A percentile compares a stretch with the other conserved stretches of the same genome.
phyloP scores from a whole-genome alignment of 2,888 invertebrate genomes.

The Plagodis dolabraria region DNA sequence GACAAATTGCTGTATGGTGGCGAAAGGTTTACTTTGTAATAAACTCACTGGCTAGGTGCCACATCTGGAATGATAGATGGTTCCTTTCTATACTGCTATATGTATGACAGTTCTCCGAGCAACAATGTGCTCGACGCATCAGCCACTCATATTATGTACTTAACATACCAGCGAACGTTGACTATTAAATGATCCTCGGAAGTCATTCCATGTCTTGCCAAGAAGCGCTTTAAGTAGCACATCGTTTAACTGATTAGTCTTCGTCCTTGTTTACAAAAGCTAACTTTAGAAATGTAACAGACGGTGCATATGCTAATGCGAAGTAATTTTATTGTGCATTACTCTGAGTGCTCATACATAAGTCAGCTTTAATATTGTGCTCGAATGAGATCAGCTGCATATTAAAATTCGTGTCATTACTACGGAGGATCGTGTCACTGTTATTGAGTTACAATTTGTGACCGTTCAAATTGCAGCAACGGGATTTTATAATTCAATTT shows the following conservation, averaged over 20 bases:
- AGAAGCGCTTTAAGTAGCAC: background rate
- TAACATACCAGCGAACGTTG: background rate
- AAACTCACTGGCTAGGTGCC: constrained; percentile 35
- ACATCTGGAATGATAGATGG: constrained; percentile 26
- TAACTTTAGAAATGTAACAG: constrained; percentile 5
- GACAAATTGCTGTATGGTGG: constrained; percentile 18
- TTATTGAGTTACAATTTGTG: constrained; percentile 40
- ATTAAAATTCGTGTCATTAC: constrained; percentile 35
- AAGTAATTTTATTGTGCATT: constrained; percentile 7
- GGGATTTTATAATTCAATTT: constrained; percentile 43
- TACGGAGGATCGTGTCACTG: constrained; percentile 27
- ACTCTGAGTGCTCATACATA: constrained; percentile 3
- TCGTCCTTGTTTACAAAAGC: constrained; percentile 4
- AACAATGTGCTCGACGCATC: constrained; percentile 12
- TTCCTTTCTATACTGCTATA: constrained; percentile 2
- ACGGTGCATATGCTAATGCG: constrained; percentile 6
- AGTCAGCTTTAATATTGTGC: constrained; percentile 18
- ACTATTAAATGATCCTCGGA: constrained; percentile 17
- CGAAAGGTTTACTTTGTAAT: constrained; percentile 35
- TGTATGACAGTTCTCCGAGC: constrained; percentile 12
- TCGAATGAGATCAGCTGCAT: constrained; percentile 38
- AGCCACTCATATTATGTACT: constrained; percentile 10
- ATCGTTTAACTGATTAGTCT: constrained; percentile 10
- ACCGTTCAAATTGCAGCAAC: constrained; percentile 38
- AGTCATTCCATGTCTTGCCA: background rate